A percentile compares a stretch with the other conserved stretches of the same genome.
Conservation (phyloP, 2,113 vertebrate genomes). For the Tetrax tetrax region DNA sequence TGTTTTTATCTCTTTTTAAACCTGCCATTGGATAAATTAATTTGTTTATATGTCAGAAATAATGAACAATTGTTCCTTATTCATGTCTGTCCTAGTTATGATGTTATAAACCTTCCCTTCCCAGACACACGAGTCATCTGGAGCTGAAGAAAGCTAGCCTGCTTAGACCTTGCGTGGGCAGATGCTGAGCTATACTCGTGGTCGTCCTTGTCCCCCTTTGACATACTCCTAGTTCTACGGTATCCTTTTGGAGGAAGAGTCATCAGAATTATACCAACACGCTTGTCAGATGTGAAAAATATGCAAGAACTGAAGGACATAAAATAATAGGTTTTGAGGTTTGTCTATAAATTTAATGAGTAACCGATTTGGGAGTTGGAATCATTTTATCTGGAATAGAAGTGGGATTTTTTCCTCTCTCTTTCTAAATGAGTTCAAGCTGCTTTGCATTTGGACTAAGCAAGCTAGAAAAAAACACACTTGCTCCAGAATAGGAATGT, state of each 20-base stretch:
- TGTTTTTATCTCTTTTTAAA: constrained; percentile 3
- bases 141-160: neutral
- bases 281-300: neutral
- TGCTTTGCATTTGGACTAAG: neutral
- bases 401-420: neutral
- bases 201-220: neutral
- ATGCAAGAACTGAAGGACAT: neutral
- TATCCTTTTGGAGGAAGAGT: neutral
- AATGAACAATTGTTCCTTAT: neutral
- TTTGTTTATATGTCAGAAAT: constrained; percentile 8
- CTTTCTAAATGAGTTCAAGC: neutral
- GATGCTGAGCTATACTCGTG: neutral
- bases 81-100: neutral
- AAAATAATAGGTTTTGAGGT: neutral
- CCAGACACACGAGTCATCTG: too few relatives aligned
- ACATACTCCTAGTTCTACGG: neutral
- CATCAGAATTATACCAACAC: neutral
- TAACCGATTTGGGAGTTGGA: neutral
- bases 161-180: neutral
- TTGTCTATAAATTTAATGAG: neutral
- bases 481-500: neutral
- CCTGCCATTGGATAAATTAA: neutral
- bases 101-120: neutral
- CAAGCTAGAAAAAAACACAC: neutral
- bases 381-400: neutral